Conservation (phyloP, 2,113 vertebrate species). For the Micromys minutus region DNA sequence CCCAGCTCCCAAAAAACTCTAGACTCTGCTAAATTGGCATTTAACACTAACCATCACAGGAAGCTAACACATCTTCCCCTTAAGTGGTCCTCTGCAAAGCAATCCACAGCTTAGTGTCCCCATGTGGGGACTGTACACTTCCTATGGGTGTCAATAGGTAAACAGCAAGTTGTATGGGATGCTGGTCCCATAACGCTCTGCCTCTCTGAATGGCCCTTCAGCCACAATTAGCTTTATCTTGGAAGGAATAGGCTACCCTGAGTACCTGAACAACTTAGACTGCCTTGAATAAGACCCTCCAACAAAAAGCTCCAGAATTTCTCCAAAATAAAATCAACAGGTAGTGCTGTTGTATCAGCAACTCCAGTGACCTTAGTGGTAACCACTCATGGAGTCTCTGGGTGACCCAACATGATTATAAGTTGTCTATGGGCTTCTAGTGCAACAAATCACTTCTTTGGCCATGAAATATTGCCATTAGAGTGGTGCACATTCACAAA, state of each 20-base stretch:
- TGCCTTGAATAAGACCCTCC: background rate
- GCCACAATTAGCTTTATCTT: background rate
- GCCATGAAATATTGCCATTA: background rate
- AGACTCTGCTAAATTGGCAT: background rate
- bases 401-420: background rate
- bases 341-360: background rate
- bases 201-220: background rate
- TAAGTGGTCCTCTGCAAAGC: background rate
- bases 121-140: background rate
- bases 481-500: background rate
- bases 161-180: background rate
- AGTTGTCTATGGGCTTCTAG: background rate
- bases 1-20: background rate
- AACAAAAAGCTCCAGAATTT: background rate
- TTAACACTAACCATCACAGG: background rate
- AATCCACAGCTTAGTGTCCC: background rate
- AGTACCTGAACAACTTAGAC: background rate
- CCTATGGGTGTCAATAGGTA: background rate
- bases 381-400: too few species aligned
- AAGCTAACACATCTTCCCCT: background rate
- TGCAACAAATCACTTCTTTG: background rate
- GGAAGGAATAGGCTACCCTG: background rate
- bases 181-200: background rate
- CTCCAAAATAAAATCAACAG: background rate
- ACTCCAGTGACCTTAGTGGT: background rate